These are phyloP conservation scores for Rhineura floridana DNA, from an alignment of 2,113 vertebrate genomes.

Conservation along the genomic window DNA sequence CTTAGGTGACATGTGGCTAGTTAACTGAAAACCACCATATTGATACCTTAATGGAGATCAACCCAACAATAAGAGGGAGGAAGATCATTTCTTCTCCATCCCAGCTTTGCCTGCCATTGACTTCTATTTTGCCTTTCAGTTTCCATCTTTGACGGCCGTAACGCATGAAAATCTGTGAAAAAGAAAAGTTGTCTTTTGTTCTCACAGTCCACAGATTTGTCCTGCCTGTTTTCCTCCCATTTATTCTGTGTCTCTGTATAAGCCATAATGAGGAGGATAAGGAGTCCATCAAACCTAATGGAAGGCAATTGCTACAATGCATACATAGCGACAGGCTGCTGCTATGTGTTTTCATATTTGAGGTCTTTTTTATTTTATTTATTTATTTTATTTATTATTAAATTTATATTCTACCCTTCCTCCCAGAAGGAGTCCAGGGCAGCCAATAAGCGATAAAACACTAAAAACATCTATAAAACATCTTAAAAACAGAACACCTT, in stretches of 20 bases:
- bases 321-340: background rate
- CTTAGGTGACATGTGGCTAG: slow-evolving; percentile 13
- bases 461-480: too few species aligned
- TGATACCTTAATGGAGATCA: slow-evolving; percentile 96
- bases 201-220: background rate
- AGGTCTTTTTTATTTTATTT: too few species aligned
- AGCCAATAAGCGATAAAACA: too few species aligned
- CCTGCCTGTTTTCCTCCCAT: background rate
- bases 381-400: too few species aligned
- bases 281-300: background rate
- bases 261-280: background rate
- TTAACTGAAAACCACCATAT: background rate
- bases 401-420: too few species aligned
- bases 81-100: slow-evolving; percentile 95
- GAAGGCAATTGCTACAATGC: background rate
- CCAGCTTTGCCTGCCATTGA: slow-evolving; percentile 97
- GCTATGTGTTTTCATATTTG: background rate
- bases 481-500: too few species aligned
- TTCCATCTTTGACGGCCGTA: slow-evolving; percentile 97
- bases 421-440: too few species aligned
- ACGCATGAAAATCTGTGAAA: slow-evolving; percentile 92
- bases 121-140: slow-evolving; percentile 94
- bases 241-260: accelerated
- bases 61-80: slow-evolving; percentile 89
- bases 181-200: slow-evolving; percentile 25